Percentiles rank a stretch among this genome's conserved stretches.
Conservation (phyloP, 2,888 invertebrate genomes). For the Gasteruption jaculator region DNA sequence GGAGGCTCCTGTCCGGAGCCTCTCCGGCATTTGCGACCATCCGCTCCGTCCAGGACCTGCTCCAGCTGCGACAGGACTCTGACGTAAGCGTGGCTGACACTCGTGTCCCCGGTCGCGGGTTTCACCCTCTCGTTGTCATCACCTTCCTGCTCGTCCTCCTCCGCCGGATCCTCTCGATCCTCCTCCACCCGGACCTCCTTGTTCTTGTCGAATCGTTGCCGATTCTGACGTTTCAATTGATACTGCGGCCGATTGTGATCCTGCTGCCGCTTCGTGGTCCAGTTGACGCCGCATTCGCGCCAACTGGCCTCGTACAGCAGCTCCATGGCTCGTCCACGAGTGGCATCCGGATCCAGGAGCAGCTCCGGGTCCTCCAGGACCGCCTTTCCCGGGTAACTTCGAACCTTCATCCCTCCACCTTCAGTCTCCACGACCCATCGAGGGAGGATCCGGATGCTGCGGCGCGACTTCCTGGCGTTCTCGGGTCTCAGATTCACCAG, state of each 20-base stretch:
- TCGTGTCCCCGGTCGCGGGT: constrained; percentile 19
- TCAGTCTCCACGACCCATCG: not conserved
- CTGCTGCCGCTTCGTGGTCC: constrained; percentile 31
- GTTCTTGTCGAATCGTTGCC: too few species aligned
- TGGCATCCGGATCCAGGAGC: constrained; percentile 67
- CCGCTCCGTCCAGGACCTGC: constrained; percentile 30
- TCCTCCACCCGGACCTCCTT: too few species aligned
- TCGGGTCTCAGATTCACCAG: not conserved
- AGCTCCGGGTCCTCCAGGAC: constrained; percentile 61
- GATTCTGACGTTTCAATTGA: constrained; percentile 4
- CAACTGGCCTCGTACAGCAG: constrained; percentile 81
- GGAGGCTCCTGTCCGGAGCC: not conserved
- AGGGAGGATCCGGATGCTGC: not conserved
- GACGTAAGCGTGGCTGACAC: constrained; percentile 27
- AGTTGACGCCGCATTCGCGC: constrained; percentile 58
- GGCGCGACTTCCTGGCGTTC: constrained; percentile 2
- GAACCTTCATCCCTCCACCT: constrained; percentile 66
- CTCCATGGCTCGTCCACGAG: constrained; percentile 67
- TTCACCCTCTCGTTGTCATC: not conserved
- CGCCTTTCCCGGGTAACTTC: constrained; percentile 79
- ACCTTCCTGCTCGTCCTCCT: constrained; percentile 17
- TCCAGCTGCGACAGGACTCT: constrained; percentile 37
- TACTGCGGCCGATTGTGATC: constrained; percentile 12
- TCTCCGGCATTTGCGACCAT: constrained; percentile 1
- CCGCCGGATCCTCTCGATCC: constrained; percentile 12